Evolutionary conservation across 2,797 vertebrate genomes (phyloP).

Genomic region (Phataginus tricuspis): DNA sequence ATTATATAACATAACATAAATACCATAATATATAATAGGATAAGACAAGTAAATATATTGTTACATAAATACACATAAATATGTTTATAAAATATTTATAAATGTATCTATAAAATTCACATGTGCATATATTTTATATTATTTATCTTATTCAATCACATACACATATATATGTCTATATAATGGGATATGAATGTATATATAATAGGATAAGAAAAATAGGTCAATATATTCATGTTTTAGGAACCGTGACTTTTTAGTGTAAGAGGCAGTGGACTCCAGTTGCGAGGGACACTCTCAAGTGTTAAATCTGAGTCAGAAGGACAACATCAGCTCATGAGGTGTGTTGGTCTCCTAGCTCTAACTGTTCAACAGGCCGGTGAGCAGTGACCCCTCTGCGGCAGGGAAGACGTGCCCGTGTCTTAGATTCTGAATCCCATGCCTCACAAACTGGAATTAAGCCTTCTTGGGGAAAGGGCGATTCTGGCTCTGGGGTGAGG

Average conservation of each 20-base stretch:
- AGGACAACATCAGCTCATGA: fast-evolving
- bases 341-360: background rate
- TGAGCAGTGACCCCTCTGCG: too few relatives aligned
- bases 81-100: too few relatives aligned
- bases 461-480: background rate
- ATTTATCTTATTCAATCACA: too few relatives aligned
- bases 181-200: too few relatives aligned
- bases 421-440: background rate
- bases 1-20: too few relatives aligned
- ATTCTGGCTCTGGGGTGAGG: background rate
- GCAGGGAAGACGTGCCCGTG: fast-evolving
- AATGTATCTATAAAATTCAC: too few relatives aligned
- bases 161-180: too few relatives aligned
- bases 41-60: background rate
- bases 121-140: too few relatives aligned
- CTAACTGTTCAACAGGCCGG: too few relatives aligned
- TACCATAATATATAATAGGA: background rate
- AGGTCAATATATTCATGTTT: background rate
- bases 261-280: background rate
- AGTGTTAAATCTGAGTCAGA: background rate
- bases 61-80: too few relatives aligned
- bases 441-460: background rate
- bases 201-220: too few relatives aligned
- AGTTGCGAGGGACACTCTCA: background rate
- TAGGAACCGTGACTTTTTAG: background rate